phyloP scores from a whole-genome alignment of 2,113 vertebrate species.

The Isurus oxyrinchus region DNA sequence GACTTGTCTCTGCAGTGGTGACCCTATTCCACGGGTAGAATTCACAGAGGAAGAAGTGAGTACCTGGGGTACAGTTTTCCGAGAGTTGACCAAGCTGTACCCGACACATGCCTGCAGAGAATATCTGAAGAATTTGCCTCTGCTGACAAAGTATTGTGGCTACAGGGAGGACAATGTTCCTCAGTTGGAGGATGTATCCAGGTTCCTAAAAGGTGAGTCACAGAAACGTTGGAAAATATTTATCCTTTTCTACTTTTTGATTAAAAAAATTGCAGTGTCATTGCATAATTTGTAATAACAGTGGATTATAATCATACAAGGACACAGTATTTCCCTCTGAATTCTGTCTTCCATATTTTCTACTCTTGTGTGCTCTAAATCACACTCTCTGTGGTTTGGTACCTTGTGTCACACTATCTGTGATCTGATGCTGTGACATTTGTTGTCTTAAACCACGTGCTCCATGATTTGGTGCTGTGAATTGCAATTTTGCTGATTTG shows the following conservation, averaged over 20 bases:
- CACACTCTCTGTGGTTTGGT: not conserved
- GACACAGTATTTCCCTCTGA: not conserved
- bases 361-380: not conserved
- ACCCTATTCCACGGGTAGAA: conserved; percentile 79
- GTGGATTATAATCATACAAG: not conserved
- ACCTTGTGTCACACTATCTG: not conserved
- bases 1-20: conserved; percentile 60
- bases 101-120: conserved; percentile 88
- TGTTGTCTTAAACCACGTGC: too few relatives aligned
- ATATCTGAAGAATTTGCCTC: conserved; percentile 88
- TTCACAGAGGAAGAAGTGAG: conserved; percentile 92
- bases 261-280: not conserved
- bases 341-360: not conserved
- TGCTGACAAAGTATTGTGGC: conserved; percentile 83
- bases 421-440: not conserved
- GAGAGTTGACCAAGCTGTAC: conserved; percentile 89
- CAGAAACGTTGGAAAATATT: not conserved
- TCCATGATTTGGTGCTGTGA: not conserved
- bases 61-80: conserved; percentile 90
- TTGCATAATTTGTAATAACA: not conserved
- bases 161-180: conserved; percentile 94
- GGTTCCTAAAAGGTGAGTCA: conserved; percentile 78
- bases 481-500: not conserved
- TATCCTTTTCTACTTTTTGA: not conserved
- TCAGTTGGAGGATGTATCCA: conserved; percentile 90